Evolutionary conservation across 2,113 vertebrate genomes (phyloP).

Genomic region (Gymnobelideus leadbeateri): DNA sequence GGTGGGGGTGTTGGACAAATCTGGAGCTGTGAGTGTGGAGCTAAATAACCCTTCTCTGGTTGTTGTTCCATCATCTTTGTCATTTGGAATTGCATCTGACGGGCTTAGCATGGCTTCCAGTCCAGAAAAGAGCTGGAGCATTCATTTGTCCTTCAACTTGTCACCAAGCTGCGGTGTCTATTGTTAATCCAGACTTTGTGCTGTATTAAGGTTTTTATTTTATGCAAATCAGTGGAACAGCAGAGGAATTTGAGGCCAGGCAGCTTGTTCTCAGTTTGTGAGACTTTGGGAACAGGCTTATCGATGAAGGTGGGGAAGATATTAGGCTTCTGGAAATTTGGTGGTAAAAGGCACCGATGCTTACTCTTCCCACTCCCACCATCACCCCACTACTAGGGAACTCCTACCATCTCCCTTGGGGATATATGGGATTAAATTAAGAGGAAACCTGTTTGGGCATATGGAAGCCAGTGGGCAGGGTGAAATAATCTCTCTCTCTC

Average conservation of each 20-base stretch:
- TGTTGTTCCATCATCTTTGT: neutral
- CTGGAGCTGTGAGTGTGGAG: neutral
- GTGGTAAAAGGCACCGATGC: neutral
- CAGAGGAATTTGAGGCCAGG: neutral
- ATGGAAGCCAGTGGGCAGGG: neutral
- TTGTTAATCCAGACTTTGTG: neutral
- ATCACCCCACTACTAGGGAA: neutral
- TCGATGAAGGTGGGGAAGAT: neutral
- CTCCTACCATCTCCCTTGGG: neutral
- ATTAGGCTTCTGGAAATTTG: neutral
- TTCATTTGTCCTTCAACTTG: neutral
- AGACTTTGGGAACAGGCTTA: neutral
- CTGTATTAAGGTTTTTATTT: neutral
- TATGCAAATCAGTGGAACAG: neutral
- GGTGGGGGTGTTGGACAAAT: neutral
- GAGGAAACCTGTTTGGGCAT: neutral
- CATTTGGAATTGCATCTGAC: neutral
- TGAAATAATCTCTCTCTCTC: neutral
- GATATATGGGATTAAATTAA: neutral
- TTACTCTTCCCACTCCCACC: neutral
- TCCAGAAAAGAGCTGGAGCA: neutral
- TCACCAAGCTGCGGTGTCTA: neutral
- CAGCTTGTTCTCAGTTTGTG: neutral
- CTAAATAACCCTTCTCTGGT: neutral
- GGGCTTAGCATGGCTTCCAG: neutral